These are phyloP conservation scores for Pelodytes ibericus DNA, from an alignment of 2,797 vertebrate species.

Conservation along the genomic window DNA sequence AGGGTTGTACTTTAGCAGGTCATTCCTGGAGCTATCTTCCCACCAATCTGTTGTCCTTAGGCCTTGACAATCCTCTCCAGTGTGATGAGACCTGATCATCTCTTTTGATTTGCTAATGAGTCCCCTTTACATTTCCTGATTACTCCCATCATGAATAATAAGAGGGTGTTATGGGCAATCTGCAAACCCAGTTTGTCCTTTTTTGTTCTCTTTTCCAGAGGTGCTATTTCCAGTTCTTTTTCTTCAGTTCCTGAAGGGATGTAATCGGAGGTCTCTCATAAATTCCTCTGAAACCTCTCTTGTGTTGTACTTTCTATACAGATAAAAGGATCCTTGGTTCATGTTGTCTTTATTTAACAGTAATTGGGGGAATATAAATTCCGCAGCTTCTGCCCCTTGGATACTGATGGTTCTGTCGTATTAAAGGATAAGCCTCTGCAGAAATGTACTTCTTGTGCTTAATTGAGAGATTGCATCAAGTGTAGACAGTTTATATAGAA, in stretches of 20 bases:
- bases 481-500: too few species aligned
- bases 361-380: background rate
- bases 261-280: background rate
- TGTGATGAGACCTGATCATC: background rate
- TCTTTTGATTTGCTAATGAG: slow-evolving; percentile 36
- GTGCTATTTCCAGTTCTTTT: background rate
- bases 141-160: slow-evolving; percentile 19
- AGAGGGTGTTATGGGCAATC: slow-evolving; percentile 3
- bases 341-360: background rate
- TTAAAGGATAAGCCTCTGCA: too few species aligned
- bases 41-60: background rate
- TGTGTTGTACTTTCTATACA: background rate
- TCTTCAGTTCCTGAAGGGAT: slow-evolving; percentile 9
- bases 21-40: background rate
- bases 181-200: background rate
- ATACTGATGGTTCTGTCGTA: too few species aligned
- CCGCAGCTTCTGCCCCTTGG: too few species aligned
- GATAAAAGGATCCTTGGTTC: too few species aligned
- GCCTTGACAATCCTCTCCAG: background rate
- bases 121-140: slow-evolving; percentile 24
- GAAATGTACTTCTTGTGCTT: too few species aligned
- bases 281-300: background rate
- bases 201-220: background rate
- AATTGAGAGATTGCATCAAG: too few species aligned
- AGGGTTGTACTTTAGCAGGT: background rate